Evolutionary conservation across 2,113 vertebrate species (phyloP).

Genomic region (Dendropsophus ebraccatus): DNA sequence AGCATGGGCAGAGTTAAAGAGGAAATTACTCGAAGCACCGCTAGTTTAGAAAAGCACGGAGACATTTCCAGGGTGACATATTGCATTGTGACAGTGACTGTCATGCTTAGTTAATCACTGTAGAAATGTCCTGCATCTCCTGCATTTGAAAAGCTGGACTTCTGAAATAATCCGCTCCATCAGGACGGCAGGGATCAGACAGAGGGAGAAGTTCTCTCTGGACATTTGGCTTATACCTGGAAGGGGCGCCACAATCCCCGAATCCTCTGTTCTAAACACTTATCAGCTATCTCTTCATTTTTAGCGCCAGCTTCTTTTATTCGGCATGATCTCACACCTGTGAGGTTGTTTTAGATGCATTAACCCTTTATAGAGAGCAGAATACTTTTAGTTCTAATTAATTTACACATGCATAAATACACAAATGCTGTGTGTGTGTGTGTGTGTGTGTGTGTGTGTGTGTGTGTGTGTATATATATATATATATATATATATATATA

Average conservation of each 20-base stretch:
- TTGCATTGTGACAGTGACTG: constrained; percentile 57
- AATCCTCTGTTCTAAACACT: constrained; percentile 22
- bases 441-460: too few species aligned
- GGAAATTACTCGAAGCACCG: constrained; percentile 13
- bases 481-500: too few species aligned
- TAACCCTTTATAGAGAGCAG: background rate
- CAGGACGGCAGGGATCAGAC: constrained; percentile 4
- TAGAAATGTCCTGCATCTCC: constrained; percentile 45
- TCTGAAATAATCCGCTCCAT: constrained; percentile 29
- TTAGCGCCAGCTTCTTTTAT: background rate
- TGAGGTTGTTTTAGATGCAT: background rate
- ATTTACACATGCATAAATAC: background rate
- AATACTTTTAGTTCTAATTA: background rate
- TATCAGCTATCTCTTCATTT: constrained; percentile 11
- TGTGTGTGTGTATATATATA: too few species aligned
- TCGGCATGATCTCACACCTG: constrained; percentile 8
- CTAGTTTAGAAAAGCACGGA: constrained; percentile 42
- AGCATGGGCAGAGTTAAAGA: constrained; percentile 14
- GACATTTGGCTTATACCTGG: constrained; percentile 45
- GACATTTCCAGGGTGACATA: constrained; percentile 51
- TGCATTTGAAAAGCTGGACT: constrained; percentile 46
- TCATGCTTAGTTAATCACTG: constrained; percentile 54
- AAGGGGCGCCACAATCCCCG: constrained; percentile 9
- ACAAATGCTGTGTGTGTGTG: too few species aligned
- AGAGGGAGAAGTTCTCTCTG: constrained; percentile 14